phyloP scores from a whole-genome alignment of 1,140 invertebrate species.

The Acyrthosiphon pisum region DNA sequence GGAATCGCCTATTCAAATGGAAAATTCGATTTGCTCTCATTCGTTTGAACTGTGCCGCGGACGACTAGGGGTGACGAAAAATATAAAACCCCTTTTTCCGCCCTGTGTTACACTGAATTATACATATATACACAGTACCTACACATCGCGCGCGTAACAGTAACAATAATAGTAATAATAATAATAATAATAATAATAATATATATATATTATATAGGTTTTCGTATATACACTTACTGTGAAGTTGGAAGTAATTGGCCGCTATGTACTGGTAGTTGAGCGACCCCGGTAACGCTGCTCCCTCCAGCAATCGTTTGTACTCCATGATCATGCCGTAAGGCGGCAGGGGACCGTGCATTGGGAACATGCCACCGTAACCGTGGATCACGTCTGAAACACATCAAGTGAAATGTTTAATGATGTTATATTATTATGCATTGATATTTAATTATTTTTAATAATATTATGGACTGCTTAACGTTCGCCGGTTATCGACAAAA shows the following conservation, averaged over 20 bases:
- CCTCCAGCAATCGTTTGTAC: slow-evolving; percentile 42
- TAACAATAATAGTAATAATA: slow-evolving; percentile 4
- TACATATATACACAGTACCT: not conserved
- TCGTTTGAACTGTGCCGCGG: slow-evolving; percentile 42
- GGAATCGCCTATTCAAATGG: slow-evolving; percentile 11
- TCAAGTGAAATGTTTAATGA: not conserved
- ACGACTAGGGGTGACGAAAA: not conserved
- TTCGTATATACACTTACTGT: slow-evolving; percentile 50
- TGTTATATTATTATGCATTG: not conserved
- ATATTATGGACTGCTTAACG: not conserved
- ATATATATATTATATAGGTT: not conserved
- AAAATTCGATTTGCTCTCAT: slow-evolving; percentile 46
- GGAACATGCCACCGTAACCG: slow-evolving; percentile 54
- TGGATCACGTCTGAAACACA: slow-evolving; percentile 50
- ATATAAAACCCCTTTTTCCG: slow-evolving; percentile 7
- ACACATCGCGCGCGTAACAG: not conserved
- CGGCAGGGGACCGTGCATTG: slow-evolving; percentile 43
- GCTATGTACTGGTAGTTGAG: slow-evolving; percentile 53
- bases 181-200: no score
- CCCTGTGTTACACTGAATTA: not conserved
- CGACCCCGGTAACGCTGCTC: slow-evolving; percentile 43
- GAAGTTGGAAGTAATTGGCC: slow-evolving; percentile 56
- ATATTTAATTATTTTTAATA: not conserved
- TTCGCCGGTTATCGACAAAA: not conserved
- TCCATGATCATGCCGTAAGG: slow-evolving; percentile 55